Conservation (phyloP, 2,113 vertebrate genomes). For the Sylvia atricapilla region DNA sequence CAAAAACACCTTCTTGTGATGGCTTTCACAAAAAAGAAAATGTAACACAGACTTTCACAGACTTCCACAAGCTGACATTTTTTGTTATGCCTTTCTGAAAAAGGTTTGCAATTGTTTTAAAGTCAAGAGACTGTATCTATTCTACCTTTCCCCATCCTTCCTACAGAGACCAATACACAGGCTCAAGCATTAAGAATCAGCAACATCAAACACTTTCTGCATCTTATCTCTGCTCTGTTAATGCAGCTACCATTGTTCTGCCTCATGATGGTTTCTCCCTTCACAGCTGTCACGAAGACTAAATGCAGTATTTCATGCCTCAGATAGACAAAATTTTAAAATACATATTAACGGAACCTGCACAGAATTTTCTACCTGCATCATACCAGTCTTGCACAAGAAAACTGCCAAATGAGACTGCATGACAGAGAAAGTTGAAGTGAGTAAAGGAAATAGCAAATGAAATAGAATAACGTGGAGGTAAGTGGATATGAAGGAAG, state of each 20-base stretch:
- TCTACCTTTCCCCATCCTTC: not conserved
- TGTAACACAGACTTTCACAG: not conserved
- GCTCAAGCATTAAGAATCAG: not conserved
- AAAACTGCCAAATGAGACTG: not conserved
- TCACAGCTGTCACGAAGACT: not conserved
- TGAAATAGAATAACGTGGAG: not conserved
- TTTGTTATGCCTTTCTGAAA: not conserved
- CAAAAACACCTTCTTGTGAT: not conserved
- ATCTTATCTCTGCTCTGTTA: not conserved
- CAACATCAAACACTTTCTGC: not conserved
- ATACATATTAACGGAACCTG: not conserved
- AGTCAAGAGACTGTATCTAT: not conserved
- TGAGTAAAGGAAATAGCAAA: not conserved
- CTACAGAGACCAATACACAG: not conserved
- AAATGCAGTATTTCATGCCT: not conserved
- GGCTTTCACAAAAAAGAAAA: not conserved
- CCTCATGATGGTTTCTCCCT: not conserved
- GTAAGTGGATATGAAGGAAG: fast-evolving
- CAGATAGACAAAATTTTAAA: not conserved
- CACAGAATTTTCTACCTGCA: not conserved
- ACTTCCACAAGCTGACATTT: not conserved
- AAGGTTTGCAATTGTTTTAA: not conserved
- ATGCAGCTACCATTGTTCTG: not conserved
- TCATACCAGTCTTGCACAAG: not conserved
- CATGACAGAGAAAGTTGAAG: not conserved